These are phyloP conservation scores for Archegozetes longisetosus DNA, from an alignment of 1,140 invertebrate genomes.

Conservation along the genomic window DNA sequence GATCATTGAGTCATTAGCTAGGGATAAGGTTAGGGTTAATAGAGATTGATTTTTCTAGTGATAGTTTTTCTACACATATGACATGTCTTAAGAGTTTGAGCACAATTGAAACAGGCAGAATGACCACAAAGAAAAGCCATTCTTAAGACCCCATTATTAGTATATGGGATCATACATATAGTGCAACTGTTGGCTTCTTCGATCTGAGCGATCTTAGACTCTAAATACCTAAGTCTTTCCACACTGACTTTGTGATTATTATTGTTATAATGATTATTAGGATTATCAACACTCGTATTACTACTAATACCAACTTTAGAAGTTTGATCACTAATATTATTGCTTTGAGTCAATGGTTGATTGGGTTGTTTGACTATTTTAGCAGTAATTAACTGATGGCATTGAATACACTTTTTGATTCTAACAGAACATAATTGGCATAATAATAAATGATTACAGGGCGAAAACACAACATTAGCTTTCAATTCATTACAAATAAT, in stretches of 20 bases:
- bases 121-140: slow-evolving; percentile 79
- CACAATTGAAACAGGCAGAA: slow-evolving; percentile 62
- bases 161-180: slow-evolving; percentile 39
- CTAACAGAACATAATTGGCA: slow-evolving; percentile 57
- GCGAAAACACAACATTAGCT: slow-evolving; percentile 47
- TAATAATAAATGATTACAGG: slow-evolving; percentile 53
- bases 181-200: slow-evolving; percentile 62
- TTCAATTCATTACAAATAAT: slow-evolving; percentile 49
- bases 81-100: slow-evolving; percentile 61
- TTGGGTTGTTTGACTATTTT: neutral
- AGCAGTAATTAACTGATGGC: slow-evolving; percentile 35
- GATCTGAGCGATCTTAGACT: slow-evolving; percentile 67
- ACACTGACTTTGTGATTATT: slow-evolving; percentile 35
- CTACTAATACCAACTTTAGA: neutral
- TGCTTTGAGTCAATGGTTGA: neutral
- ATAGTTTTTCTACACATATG: slow-evolving; percentile 85
- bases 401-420: slow-evolving; percentile 63
- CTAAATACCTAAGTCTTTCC: slow-evolving; percentile 49
- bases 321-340: neutral
- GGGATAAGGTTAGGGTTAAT: slow-evolving; percentile 23
- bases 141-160: slow-evolving; percentile 37
- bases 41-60: slow-evolving; percentile 67
- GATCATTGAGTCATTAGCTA: too few species aligned
- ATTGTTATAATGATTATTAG: neutral
- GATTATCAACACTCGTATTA: neutral